Evolutionary conservation across 2,888 invertebrate genomes (phyloP), one percentile per base, ranked within the genome.

Genomic region (Torymus aiolomorphi): DNA sequence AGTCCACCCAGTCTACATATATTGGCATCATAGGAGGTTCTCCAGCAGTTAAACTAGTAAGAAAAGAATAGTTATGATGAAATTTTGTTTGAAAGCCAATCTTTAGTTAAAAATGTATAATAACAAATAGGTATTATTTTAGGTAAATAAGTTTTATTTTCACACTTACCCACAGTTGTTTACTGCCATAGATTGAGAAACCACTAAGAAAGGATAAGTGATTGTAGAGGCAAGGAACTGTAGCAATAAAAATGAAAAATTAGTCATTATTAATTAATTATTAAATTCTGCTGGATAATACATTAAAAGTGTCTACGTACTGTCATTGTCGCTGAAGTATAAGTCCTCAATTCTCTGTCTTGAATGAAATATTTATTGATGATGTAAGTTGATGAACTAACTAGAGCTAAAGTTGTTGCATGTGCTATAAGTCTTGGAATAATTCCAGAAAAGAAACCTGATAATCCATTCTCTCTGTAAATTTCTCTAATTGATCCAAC

Each of bases 181-280:
- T 12, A 98, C 95, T 80, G 95, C 94, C 96, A 98, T 97, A 86
- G 97, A 96, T 79, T 96, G 96, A 13, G 97, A 95, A 0, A 98
- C 97, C 80, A 98, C 96, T 89, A 95, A 94, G 88, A 98, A 94
- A 20, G 98, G 98, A 91, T 99, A 98, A n/a, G 97, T 95, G 82
- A 97, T 88, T 76, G 96, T 95, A 82, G 95, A 94, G 79, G 96
- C 95, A 72, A 97, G 91, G 89, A 97, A 96, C 93, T 93, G 91
- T 84, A 84, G 42, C 42, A 42, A 31, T 31, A 31, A 42, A 88
- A 72, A 69, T 65, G 70, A 61, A 61, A 63, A 51, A 63, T 10
- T 8, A 12, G 66, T 70, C 49, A 42, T 54, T 54, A 69, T 2
- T 49, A 59, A 16, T n/a, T 56, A 10, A 11, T 59, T 61, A 24